Evolutionary conservation across 2,113 vertebrate genomes (phyloP).

Genomic region (Apaloderma vittatum): DNA sequence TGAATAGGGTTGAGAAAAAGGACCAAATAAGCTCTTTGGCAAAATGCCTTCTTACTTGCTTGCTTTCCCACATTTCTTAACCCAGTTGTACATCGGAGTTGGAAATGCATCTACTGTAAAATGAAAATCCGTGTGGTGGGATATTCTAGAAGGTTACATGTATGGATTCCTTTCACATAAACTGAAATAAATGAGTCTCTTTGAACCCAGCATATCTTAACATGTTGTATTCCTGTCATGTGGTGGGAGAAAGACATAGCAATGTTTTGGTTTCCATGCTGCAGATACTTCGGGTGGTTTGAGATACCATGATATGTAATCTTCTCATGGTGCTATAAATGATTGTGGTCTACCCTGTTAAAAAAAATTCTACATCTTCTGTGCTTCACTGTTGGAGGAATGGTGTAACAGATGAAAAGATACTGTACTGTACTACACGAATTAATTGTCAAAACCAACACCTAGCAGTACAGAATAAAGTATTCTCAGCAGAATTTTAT

Average conservation of each 20-base stretch:
- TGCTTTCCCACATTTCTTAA: neutral
- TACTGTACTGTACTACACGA: neutral
- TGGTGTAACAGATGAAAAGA: neutral
- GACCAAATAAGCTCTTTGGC: neutral
- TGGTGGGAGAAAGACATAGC: neutral
- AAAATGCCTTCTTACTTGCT: neutral
- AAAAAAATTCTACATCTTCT: neutral
- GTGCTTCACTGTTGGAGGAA: neutral
- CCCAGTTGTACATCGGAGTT: neutral
- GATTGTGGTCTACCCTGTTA: neutral
- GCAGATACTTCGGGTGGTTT: neutral
- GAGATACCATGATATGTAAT: neutral
- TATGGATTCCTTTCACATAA: neutral
- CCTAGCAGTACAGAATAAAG: neutral
- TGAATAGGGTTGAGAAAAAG: neutral
- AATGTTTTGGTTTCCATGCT: neutral
- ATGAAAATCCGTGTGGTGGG: neutral
- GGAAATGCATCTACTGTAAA: neutral
- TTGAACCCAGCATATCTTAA: neutral
- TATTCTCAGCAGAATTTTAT: neutral
- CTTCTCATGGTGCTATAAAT: neutral
- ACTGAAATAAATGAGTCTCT: neutral
- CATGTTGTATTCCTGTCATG: neutral
- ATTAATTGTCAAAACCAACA: neutral
- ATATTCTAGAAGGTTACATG: neutral